A percentile compares a stretch with the other conserved stretches of the same genome.
These are phyloP conservation scores for Onychostruthus taczanowskii DNA, from an alignment of 2,113 vertebrate genomes.

Conservation along the genomic window DNA sequence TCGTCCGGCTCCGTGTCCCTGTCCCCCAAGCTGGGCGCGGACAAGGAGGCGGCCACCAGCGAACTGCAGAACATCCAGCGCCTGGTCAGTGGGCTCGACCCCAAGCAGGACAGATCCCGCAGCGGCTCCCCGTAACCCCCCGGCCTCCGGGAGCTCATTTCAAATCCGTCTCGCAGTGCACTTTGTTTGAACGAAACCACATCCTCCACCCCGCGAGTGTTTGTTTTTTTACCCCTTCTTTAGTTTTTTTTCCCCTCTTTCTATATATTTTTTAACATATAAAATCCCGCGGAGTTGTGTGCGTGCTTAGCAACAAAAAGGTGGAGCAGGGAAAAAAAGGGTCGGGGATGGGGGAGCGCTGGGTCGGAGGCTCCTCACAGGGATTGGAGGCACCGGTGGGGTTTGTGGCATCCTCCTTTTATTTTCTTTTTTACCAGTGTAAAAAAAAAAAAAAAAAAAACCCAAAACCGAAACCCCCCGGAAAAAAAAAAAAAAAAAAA, in stretches of 20 bases:
- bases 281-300: not conserved
- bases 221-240: not conserved
- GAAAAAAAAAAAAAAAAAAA: not conserved
- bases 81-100: slow-evolving; percentile 92
- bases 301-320: not conserved
- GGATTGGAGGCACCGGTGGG: not conserved
- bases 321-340: not conserved
- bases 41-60: slow-evolving; percentile 88
- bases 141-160: slow-evolving; percentile 56
- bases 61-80: slow-evolving; percentile 97
- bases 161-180: slow-evolving; percentile 73
- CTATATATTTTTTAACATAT: not conserved
- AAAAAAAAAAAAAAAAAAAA: not conserved
- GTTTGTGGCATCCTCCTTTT: not conserved
- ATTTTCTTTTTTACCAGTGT: not conserved
- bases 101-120: slow-evolving; percentile 87
- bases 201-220: not conserved
- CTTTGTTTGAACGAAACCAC: slow-evolving; percentile 69
- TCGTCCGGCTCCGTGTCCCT: slow-evolving; percentile 87
- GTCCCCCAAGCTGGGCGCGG: slow-evolving; percentile 87
- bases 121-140: slow-evolving; percentile 82
- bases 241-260: not conserved
- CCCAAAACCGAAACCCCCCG: not conserved
- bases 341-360: not conserved
- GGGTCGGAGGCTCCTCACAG: slow-evolving; percentile 20